Conservation (phyloP, 1,140 invertebrate genomes). For the Planococcus citri region DNA sequence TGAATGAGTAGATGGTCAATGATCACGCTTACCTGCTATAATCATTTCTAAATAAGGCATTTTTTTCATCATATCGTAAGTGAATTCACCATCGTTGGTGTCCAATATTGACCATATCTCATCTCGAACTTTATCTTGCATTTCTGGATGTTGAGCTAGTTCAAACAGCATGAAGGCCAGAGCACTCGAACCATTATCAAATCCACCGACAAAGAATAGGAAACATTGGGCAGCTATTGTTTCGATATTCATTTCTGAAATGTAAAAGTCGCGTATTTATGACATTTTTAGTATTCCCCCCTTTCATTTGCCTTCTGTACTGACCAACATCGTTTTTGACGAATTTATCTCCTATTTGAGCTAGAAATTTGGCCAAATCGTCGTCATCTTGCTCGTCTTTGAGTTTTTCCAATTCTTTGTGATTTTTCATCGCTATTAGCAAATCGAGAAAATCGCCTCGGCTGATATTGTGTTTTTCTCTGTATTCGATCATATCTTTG, state of each 20-base stretch:
- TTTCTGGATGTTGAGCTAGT: slow-evolving; percentile 44
- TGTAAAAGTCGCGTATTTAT: background rate
- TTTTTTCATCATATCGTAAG: slow-evolving; percentile 40
- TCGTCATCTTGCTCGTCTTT: background rate
- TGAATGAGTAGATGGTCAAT: too few relatives aligned
- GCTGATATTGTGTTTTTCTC: slow-evolving; percentile 28
- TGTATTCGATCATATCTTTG: slow-evolving; percentile 29
- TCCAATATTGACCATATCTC: slow-evolving; percentile 38
- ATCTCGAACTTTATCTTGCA: slow-evolving; percentile 42
- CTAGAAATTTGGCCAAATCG: background rate
- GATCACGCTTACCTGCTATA: slow-evolving; percentile 37
- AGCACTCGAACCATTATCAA: slow-evolving; percentile 44
- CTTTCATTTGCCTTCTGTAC: too few relatives aligned
- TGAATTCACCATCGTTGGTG: slow-evolving; percentile 26
- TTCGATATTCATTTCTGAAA: background rate
- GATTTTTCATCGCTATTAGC: slow-evolving; percentile 24
- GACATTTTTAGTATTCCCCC: too few relatives aligned
- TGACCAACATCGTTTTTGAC: background rate
- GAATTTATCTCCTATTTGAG: background rate
- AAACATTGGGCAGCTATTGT: slow-evolving; percentile 27
- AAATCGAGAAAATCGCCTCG: slow-evolving; percentile 33
- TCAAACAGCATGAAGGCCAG: slow-evolving; percentile 42
- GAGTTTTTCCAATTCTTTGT: background rate
- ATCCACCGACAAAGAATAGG: slow-evolving; percentile 53
- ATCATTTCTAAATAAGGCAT: slow-evolving; percentile 43